A percentile compares a stretch with the other conserved stretches of the same genome.
Evolutionary conservation across 2,113 vertebrate species (phyloP).

Genomic region (Malurus alboscapulatus): DNA sequence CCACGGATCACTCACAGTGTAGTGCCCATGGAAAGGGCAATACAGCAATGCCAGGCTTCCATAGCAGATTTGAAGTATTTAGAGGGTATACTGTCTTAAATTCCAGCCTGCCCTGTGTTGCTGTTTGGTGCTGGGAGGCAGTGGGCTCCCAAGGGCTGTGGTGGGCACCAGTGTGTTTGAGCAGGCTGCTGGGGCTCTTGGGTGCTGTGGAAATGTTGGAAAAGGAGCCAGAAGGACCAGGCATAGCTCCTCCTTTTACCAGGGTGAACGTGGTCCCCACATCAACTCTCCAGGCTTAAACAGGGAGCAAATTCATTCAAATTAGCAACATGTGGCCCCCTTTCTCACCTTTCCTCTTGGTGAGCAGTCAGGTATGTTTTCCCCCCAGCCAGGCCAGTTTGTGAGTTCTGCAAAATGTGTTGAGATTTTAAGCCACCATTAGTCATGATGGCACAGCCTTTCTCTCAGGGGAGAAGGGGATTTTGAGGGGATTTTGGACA

Average conservation of each 20-base stretch:
- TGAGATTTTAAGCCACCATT: not conserved
- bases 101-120: not conserved
- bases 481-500: not conserved
- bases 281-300: not conserved
- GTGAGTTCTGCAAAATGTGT: rapidly evolving
- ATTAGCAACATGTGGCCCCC: rapidly evolving
- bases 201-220: not conserved
- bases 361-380: not conserved
- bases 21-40: rapidly evolving
- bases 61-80: not conserved
- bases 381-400: not conserved
- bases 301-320: not conserved
- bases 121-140: not conserved
- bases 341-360: rapidly evolving
- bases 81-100: not conserved
- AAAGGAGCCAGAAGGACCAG: not conserved
- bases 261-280: rapidly evolving
- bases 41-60: rapidly evolving
- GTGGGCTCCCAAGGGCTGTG: not conserved
- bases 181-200: not conserved
- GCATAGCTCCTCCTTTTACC: not conserved
- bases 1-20: rapidly evolving
- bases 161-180: rapidly evolving
- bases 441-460: not conserved
- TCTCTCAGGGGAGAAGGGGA: not conserved